Base-by-base conservation (phyloP, 2,888 invertebrate genomes). In the Marasmarcha lunaedactyla region DNA sequence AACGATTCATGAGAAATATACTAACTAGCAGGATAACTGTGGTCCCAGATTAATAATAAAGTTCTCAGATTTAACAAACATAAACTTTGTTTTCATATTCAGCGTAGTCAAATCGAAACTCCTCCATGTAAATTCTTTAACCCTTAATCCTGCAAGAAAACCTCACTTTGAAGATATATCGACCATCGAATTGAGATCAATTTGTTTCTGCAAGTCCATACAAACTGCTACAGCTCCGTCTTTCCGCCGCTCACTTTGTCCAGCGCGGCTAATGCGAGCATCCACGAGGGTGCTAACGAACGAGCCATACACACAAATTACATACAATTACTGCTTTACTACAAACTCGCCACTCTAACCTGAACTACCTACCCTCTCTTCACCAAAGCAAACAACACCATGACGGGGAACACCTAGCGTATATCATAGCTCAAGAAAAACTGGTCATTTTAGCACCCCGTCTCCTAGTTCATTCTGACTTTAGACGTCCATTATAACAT, bases 231-330 rank as follows among this genome's bases (percentile, higher is more conserved):
- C n/a, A 30, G 11, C 30, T 30, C 10, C 9, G 10, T 30, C 30
- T 30, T 7, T 30, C 4, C 30, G 30, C 3, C 4, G 11, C 30
- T n/a, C 30, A 30, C 11, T 30, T 30, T 9, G 30, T 30, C 9
- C 30, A 30, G 4, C 11, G 30, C 30, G n/a, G 30, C 30, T 30
- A 37, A 15, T 40, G 42, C 46, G 44, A 45, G 51, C 54, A 51
- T 50, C 58, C 55, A 47, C 49, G 49, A 20, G 55, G 50, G 51
- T 51, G 52, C 60, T 57, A 61, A 58, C 66, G 57, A 63, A 63
- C 57, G 63, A 59, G 68, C 64, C 66, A 57, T 58, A 61, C 65
- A 61, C 68, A 66, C 65, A 66, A 68, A 71, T 63, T 60, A 65
- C 63, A 57, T 48, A 58, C 64, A 63, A 66, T 66, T 66, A 66